Conservation (phyloP, 1,140 invertebrate species). For the Drosophila virilis region DNA sequence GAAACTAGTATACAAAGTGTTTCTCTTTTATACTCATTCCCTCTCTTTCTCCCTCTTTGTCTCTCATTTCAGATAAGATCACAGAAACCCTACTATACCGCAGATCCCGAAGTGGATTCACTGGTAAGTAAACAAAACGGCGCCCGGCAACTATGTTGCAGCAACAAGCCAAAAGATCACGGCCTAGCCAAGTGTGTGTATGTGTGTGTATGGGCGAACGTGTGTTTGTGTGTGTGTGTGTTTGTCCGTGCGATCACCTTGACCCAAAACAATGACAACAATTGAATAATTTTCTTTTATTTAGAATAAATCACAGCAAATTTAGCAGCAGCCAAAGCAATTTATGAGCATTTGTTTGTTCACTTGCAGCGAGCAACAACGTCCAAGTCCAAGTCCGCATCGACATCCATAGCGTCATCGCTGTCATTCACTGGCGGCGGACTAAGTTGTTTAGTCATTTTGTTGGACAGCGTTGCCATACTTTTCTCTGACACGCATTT, state of each 20-base stretch:
- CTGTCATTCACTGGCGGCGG: constrained; percentile 17
- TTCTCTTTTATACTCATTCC: constrained; percentile 16
- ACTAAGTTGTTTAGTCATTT: constrained; percentile 79
- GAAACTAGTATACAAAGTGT: constrained; percentile 35
- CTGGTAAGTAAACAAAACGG: constrained; percentile 91
- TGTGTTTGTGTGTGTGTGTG: constrained; percentile 23
- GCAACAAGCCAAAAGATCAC: constrained; percentile 71
- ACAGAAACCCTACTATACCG: constrained; percentile 99
- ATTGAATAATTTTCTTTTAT: constrained; percentile 83
- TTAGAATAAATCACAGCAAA: constrained; percentile 80
- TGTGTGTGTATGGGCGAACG: constrained; percentile 15
- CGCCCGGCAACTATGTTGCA: constrained; percentile 61
- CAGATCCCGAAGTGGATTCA: constrained; percentile 98
- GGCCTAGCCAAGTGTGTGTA: constrained; percentile 28
- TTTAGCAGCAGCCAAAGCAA: constrained; percentile 71
- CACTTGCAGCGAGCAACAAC: constrained; percentile 8
- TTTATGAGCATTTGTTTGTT: constrained; percentile 72
- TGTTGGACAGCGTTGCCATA: constrained; percentile 78
- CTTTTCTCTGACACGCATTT: constrained; percentile 61
- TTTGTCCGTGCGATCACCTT: constrained; percentile 64
- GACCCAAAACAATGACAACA: constrained; percentile 79
- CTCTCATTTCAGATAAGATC: constrained; percentile 95
- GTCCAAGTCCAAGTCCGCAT: background rate
- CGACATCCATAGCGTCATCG: background rate
- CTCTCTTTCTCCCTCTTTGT: constrained; percentile 29